phyloP scores from a whole-genome alignment of 2,888 invertebrate species.

The Cantharis flavilabris region DNA sequence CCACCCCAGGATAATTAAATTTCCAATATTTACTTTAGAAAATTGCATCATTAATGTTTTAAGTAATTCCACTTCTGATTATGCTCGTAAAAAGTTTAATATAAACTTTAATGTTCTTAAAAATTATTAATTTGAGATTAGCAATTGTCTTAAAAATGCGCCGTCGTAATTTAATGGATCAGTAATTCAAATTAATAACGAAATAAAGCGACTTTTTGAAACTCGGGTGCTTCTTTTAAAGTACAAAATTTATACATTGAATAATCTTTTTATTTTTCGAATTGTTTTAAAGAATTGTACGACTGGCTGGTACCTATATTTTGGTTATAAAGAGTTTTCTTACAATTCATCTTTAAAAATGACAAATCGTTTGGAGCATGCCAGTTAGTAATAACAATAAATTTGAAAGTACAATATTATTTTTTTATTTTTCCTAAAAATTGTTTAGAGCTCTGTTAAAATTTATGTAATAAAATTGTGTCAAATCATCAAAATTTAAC shows the following conservation, averaged over 20 bases:
- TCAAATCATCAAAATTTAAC: background rate
- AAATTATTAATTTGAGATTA: background rate
- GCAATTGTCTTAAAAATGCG: background rate
- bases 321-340: background rate
- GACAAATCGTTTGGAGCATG: background rate
- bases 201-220: background rate
- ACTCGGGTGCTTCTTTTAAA: background rate
- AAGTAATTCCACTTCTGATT: background rate
- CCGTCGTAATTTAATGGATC: background rate
- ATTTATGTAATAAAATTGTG: background rate
- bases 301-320: background rate
- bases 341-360: background rate
- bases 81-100: background rate
- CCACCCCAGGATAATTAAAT: background rate
- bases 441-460: background rate
- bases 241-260: background rate
- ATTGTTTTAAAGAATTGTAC: background rate
- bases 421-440: background rate
- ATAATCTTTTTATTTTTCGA: background rate
- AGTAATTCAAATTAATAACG: background rate
- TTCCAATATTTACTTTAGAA: background rate
- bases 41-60: background rate
- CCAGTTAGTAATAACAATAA: background rate
- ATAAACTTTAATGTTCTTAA: background rate
- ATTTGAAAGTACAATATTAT: background rate